Conservation (phyloP, 2,797 vertebrate genomes). For the Myotis pilosus region DNA sequence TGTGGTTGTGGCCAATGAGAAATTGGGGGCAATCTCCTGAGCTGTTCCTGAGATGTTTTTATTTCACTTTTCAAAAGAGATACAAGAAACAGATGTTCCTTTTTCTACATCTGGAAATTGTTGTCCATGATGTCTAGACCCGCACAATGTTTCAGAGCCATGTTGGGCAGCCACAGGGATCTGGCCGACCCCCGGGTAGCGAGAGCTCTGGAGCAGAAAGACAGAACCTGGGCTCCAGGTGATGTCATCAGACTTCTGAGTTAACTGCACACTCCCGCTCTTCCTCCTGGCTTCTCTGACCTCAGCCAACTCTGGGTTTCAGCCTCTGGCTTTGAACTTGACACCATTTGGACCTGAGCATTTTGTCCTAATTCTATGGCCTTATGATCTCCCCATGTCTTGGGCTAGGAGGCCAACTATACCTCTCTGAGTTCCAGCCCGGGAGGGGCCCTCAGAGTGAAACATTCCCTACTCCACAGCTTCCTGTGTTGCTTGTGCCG, state of each 20-base stretch:
- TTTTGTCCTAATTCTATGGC: background rate
- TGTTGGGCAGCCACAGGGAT: background rate
- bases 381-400: background rate
- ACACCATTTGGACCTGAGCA: background rate
- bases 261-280: background rate
- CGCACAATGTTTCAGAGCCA: background rate
- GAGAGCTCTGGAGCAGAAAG: background rate
- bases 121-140: background rate
- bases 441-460: background rate
- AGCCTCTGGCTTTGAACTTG: background rate
- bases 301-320: background rate
- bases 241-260: background rate
- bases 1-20: background rate
- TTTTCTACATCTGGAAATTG: background rate
- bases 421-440: background rate
- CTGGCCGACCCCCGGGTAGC: background rate
- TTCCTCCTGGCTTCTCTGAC: background rate
- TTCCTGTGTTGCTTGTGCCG: background rate
- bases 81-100: background rate
- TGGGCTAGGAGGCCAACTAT: background rate
- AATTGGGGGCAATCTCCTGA: background rate
- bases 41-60: background rate
- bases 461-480: accelerated
- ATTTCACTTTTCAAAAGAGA: background rate
- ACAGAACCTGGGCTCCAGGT: background rate